Base-by-base conservation (phyloP, 2,797 vertebrate genomes). In the Carapus acus region DNA sequence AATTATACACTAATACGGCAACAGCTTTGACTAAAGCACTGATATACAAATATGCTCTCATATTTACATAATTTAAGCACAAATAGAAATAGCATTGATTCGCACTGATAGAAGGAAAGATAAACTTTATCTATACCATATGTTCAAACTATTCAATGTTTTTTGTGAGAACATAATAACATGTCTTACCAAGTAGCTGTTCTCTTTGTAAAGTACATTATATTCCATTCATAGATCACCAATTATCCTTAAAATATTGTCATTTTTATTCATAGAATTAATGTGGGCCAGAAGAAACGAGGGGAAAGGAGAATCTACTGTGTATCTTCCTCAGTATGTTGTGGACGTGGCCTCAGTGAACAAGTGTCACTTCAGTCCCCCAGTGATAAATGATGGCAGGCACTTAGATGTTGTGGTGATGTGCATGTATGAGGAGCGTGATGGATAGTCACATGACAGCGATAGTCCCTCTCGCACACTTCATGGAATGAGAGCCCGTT, bases 391-490 rank as follows among this genome's bases (percentile, higher is more conserved):
- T 78, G 80, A 88, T 50, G 81, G 86, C 90, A 96, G 93, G 93
- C 92, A 94, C 92, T 94, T 94, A 87, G 88, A 89, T 83, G 78
- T 86, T 82, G 83, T 78, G 76, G 67, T 83, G 76, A 63, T 76
- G 69, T 19, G 17, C 23, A 43, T 65, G 65, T 72, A 54, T 49
- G 52, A 52, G 57, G 85, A 88, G 83, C 76, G 66, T 58, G 62
- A 59, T 50, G 44, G 71, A 74, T 88, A 86, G 89, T 87, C 88
- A 81, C 54, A 52, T 33, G 71, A 73, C 82, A 75, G 86, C 81
- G 86, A 73, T 84, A 80, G 88, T 90, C 88, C 84, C 86, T 83
- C 81, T 85, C 91, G 85, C 91, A 65, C 56, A 61, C 79, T 72
- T 65, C 51, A 56, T 64, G 36, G 52, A 61, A 73, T 65, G 58